Evolutionary conservation across 1,140 invertebrate species (phyloP).

Genomic region (Teleopsis dalmanni): DNA sequence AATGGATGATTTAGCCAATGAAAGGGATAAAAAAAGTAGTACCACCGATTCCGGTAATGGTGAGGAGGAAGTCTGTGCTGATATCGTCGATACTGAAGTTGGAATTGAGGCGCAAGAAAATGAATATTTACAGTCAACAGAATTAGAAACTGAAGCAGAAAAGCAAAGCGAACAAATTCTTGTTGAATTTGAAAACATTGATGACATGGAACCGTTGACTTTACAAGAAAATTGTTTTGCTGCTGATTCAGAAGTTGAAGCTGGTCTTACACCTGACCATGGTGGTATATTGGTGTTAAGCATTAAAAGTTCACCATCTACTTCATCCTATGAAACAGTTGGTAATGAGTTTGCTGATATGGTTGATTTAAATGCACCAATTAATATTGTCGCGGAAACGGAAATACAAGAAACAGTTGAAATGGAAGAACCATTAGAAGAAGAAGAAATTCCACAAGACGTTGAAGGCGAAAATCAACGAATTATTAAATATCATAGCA

Average conservation of each 20-base stretch:
- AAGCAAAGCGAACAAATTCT: slow-evolving; percentile 21
- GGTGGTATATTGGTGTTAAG: slow-evolving; percentile 28
- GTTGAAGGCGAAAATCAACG: slow-evolving; percentile 4
- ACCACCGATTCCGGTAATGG: slow-evolving; percentile 34
- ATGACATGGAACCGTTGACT: slow-evolving; percentile 31
- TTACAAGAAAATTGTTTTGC: slow-evolving; percentile 40
- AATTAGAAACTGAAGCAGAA: not conserved
- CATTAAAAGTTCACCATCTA: slow-evolving; percentile 43
- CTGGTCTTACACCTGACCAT: slow-evolving; percentile 19
- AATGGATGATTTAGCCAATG: not conserved
- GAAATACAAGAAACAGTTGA: slow-evolving; percentile 10
- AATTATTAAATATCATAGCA: slow-evolving; percentile 32
- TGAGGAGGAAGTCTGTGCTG: slow-evolving; percentile 24
- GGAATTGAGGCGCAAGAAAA: slow-evolving; percentile 10
- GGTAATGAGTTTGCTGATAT: slow-evolving; percentile 40
- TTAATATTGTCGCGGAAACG: slow-evolving; percentile 9
- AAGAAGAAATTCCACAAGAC: too few species aligned
- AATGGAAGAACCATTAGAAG: slow-evolving; percentile 13
- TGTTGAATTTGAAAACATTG: slow-evolving; percentile 32
- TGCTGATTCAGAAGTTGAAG: slow-evolving; percentile 18
- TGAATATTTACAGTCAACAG: not conserved
- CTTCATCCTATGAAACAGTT: slow-evolving; percentile 42
- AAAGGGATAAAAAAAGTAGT: slow-evolving; percentile 6
- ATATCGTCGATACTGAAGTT: slow-evolving; percentile 1
- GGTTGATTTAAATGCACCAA: slow-evolving; percentile 11